A percentile compares a stretch with the other conserved stretches of the same genome.
These are phyloP conservation scores for Calameuta pallipes DNA, from an alignment of 2,888 invertebrate genomes.

Conservation along the genomic window DNA sequence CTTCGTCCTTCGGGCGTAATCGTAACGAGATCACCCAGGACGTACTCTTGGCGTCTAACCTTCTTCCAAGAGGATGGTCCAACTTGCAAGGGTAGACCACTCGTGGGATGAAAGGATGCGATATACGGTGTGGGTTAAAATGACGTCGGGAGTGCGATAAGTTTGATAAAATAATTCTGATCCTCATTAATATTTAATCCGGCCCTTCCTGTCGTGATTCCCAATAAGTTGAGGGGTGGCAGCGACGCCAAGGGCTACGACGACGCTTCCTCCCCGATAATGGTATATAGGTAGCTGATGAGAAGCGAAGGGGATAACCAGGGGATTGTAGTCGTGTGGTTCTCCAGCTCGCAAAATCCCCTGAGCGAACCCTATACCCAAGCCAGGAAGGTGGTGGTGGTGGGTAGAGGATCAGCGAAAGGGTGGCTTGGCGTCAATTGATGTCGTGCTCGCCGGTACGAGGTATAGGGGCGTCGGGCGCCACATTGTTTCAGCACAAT, in stretches of 20 bases:
- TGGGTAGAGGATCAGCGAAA: constrained; percentile 17
- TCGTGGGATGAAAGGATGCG: constrained; percentile 20
- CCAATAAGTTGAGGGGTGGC: constrained; percentile 29
- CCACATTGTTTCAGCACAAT: constrained; percentile 61
- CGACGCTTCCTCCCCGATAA: background rate
- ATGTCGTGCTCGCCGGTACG: constrained; percentile 52
- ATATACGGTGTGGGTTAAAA: constrained; percentile 12
- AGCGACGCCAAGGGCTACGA: too few relatives aligned
- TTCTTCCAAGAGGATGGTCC: background rate
- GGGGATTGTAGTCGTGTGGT: background rate
- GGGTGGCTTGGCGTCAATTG: constrained; percentile 48
- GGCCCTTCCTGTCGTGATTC: constrained; percentile 34
- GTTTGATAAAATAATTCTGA: too few relatives aligned
- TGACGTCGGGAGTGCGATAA: too few relatives aligned
- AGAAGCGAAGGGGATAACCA: background rate
- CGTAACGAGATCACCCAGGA: constrained; percentile 7
- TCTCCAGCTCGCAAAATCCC: too few relatives aligned
- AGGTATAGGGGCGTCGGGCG: constrained; percentile 51
- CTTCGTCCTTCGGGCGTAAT: background rate
- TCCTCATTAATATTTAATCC: constrained; percentile 29
- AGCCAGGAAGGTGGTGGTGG: background rate
- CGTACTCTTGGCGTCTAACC: background rate
- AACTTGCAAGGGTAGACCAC: background rate
- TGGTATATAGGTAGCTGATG: background rate
- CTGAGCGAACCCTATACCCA: too few relatives aligned